phyloP scores from a whole-genome alignment of 2,113 vertebrate species.

The Regulus satrapa region DNA sequence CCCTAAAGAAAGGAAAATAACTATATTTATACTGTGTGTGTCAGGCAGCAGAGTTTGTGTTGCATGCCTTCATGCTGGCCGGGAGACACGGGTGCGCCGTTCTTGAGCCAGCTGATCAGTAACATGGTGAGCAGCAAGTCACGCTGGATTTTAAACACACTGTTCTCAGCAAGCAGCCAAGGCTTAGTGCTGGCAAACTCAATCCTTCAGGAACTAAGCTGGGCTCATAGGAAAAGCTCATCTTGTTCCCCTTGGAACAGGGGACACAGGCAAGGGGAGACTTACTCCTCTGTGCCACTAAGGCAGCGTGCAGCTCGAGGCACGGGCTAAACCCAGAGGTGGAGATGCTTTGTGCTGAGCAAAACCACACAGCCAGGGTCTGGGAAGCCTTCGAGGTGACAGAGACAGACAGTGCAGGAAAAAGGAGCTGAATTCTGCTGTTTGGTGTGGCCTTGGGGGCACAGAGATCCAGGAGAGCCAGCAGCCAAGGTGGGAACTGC shows the following conservation, averaged over 20 bases:
- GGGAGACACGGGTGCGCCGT: accelerated
- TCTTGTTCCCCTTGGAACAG: neutral
- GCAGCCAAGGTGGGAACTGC: neutral
- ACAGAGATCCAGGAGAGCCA: neutral
- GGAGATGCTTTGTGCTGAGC: neutral
- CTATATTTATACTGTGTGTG: neutral
- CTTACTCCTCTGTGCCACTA: neutral
- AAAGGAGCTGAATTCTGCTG: neutral
- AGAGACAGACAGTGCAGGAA: neutral
- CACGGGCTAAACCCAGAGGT: neutral
- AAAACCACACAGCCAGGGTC: neutral
- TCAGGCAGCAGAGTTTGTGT: neutral
- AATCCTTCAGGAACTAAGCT: neutral
- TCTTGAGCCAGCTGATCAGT: neutral
- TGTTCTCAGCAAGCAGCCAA: neutral
- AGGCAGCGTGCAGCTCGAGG: neutral
- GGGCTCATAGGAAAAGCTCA: neutral
- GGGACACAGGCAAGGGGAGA: neutral
- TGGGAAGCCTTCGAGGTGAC: neutral
- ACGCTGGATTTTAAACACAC: neutral
- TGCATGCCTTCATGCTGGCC: neutral
- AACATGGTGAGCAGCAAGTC: neutral
- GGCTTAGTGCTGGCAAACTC: neutral
- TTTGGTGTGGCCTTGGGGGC: neutral
- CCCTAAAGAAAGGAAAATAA: conserved; percentile 43